Percentiles rank a stretch among this genome's conserved stretches.
These are phyloP conservation scores for Limonius californicus DNA, from an alignment of 1,140 invertebrate species.

Conservation along the genomic window DNA sequence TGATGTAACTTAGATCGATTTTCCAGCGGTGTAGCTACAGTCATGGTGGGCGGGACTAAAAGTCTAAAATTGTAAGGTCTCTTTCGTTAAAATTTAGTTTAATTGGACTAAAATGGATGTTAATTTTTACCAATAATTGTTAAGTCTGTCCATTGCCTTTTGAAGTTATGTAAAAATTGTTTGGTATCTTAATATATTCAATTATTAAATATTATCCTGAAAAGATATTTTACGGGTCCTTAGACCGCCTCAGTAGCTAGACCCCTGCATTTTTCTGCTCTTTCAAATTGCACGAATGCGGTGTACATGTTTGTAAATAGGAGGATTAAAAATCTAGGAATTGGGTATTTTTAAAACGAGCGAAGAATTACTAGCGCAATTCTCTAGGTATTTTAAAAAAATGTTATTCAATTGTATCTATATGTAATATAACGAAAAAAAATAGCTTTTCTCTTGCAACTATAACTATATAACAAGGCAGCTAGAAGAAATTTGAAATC, in stretches of 20 bases:
- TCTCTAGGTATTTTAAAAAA: slow-evolving; percentile 3
- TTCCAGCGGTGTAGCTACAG: too few relatives aligned
- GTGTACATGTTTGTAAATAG: slow-evolving; percentile 7
- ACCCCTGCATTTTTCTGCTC: slow-evolving; percentile 7
- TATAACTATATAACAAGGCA: slow-evolving; percentile 1
- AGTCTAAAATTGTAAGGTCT: too few relatives aligned
- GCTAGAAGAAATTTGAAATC: slow-evolving; percentile 9
- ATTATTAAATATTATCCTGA: too few relatives aligned
- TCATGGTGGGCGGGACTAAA: too few relatives aligned
- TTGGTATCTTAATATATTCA: too few relatives aligned
- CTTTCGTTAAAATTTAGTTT: too few relatives aligned
- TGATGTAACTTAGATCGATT: not conserved
- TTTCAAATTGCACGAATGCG: not conserved
- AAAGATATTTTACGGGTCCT: too few relatives aligned
- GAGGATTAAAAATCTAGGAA: slow-evolving; percentile 10
- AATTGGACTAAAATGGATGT: too few relatives aligned
- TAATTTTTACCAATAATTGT: too few relatives aligned
- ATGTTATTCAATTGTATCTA: slow-evolving; percentile 9
- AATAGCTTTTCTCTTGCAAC: slow-evolving; percentile 2
- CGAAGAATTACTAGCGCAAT: not conserved
- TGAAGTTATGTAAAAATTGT: too few relatives aligned
- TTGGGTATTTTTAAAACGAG: slow-evolving; percentile 8
- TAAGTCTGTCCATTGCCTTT: too few relatives aligned
- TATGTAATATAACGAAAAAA: slow-evolving; percentile 4
- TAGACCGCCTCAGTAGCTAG: too few relatives aligned